A percentile compares a stretch with the other conserved stretches of the same genome.
phyloP scores from a whole-genome alignment of 2,797 vertebrate genomes.

The Enteromius mattozi region DNA sequence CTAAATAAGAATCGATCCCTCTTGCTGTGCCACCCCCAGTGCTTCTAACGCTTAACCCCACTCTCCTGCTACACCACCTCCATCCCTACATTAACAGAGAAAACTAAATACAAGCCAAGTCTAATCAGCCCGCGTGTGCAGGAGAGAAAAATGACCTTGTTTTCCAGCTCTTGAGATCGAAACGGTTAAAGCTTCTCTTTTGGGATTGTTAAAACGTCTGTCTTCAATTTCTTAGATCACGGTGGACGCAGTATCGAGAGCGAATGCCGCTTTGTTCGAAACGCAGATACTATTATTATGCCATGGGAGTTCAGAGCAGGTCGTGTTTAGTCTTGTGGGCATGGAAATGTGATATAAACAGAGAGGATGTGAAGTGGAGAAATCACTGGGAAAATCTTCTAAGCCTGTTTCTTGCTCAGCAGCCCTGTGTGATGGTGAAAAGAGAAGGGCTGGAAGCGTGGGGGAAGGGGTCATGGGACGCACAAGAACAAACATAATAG shows the following conservation, averaged over 20 bases:
- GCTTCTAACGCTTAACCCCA: conserved; percentile 77
- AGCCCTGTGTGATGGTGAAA: conserved; percentile 73
- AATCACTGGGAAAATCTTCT: conserved; percentile 75
- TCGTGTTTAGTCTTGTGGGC: conserved; percentile 45
- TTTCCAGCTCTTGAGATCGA: not conserved
- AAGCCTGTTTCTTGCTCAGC: conserved; percentile 81
- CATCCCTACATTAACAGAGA: conserved; percentile 59
- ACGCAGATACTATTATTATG: not conserved
- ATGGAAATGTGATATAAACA: conserved; percentile 42
- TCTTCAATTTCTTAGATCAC: conserved; percentile 25
- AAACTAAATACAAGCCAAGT: conserved; percentile 60
- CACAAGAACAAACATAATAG: conserved; percentile 76
- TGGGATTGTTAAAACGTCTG: not conserved
- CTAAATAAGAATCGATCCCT: conserved; percentile 87
- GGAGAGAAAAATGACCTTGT: conserved; percentile 26
- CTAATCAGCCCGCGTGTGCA: conserved; percentile 28
- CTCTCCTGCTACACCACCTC: conserved; percentile 72
- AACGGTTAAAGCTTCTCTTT: not conserved
- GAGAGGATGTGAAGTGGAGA: conserved; percentile 56
- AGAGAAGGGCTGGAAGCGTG: conserved; percentile 70
- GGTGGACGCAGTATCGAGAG: not conserved
- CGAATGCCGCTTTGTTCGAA: not conserved
- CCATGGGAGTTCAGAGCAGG: conserved; percentile 29
- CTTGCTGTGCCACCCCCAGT: conserved; percentile 79
- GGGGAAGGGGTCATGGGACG: conserved; percentile 81